Evolutionary conservation across 2,888 invertebrate species (phyloP).

Genomic region (Erpobdella octoculata): DNA sequence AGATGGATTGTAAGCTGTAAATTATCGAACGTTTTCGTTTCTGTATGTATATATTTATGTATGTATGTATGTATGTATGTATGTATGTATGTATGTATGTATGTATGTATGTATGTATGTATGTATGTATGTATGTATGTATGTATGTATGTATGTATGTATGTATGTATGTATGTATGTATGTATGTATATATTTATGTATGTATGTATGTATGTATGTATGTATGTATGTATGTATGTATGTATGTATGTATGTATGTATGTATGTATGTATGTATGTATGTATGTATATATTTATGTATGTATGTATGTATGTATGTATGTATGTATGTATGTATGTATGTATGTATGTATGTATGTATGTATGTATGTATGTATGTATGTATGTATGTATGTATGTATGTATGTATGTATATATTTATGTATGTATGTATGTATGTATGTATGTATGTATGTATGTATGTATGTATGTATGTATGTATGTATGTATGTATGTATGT

Average conservation of each 20-base stretch:
- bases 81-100: background rate
- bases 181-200: no score
- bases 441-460: no score
- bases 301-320: background rate
- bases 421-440: no score
- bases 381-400: constrained; percentile 2
- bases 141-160: background rate
- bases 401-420: no score
- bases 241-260: background rate
- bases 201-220: background rate
- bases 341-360: constrained; percentile 7
- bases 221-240: background rate
- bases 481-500: no score
- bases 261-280: background rate
- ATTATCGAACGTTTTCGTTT: background rate
- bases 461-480: no score
- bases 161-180: background rate
- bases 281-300: no score
- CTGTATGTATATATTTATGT: background rate
- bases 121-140: background rate
- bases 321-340: constrained; percentile 6
- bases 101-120: background rate
- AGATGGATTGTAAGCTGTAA: no score
- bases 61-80: background rate
- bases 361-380: background rate